Conservation (phyloP, 2,113 vertebrate species). For the Pseudolaguvia tuberculata region DNA sequence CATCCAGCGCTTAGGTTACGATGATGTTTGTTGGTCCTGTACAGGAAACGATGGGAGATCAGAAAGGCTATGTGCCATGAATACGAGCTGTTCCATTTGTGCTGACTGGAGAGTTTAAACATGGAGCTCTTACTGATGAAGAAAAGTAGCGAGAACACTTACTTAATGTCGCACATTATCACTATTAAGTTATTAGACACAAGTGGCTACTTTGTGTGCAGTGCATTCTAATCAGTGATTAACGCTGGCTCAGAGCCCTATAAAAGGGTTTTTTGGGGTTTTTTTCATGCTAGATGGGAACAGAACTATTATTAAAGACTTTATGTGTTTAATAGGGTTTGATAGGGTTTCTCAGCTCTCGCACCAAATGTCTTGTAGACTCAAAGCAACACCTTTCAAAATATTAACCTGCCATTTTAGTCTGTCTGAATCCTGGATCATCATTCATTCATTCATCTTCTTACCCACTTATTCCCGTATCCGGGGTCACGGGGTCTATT, state of each 20-base stretch:
- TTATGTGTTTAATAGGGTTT: conserved; percentile 55
- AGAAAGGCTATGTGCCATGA: conserved; percentile 61
- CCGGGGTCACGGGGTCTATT: no score
- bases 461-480: no score
- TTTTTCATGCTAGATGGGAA: conserved; percentile 82
- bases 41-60: conserved; percentile 27
- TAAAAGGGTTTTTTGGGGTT: conserved; percentile 84
- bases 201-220: conserved; percentile 85
- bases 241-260: conserved; percentile 83
- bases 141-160: conserved; percentile 84
- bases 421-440: not conserved
- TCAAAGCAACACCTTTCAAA: conserved; percentile 48
- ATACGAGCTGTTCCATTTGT: conserved; percentile 66
- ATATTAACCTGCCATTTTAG: conserved; percentile 8
- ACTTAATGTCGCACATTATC: conserved; percentile 87
- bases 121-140: conserved; percentile 64
- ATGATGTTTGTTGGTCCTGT: not conserved
- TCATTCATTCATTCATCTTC: no score
- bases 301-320: conserved; percentile 76
- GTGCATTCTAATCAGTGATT: conserved; percentile 95
- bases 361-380: conserved; percentile 54
- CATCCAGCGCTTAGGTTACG: not conserved
- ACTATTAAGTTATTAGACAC: conserved; percentile 92
- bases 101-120: conserved; percentile 57
- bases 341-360: conserved; percentile 53